These are phyloP conservation scores for Spisula solida DNA, from an alignment of 2,888 invertebrate species.

Conservation along the genomic window DNA sequence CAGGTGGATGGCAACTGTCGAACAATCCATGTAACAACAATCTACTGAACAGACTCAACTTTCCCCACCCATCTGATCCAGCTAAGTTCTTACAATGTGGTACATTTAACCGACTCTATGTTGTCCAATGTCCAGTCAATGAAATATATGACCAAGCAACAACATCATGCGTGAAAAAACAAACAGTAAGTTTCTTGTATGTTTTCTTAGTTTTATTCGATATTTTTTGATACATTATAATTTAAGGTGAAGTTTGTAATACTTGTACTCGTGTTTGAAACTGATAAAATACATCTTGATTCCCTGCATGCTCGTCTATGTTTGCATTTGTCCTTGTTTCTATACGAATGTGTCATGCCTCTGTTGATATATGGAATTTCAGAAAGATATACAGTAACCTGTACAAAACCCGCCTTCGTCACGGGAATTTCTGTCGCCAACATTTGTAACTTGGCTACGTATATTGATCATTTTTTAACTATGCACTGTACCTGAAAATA, in stretches of 20 bases:
- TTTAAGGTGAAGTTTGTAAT: too few species aligned
- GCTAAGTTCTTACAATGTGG: constrained; percentile 79
- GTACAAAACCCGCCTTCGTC: too few species aligned
- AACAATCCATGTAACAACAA: constrained; percentile 74
- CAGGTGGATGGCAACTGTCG: constrained; percentile 69
- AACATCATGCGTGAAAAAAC: constrained; percentile 60
- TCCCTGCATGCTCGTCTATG: not conserved
- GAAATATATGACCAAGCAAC: constrained; percentile 73
- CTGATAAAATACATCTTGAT: not conserved
- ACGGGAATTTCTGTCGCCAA: too few species aligned
- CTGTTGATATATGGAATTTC: not conserved
- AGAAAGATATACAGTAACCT: too few species aligned
- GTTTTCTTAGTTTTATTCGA: too few species aligned
- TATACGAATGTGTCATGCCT: too few species aligned
- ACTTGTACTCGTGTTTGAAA: not conserved
- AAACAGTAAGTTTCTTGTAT: constrained; percentile 22
- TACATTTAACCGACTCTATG: constrained; percentile 73
- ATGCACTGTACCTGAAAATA: too few species aligned
- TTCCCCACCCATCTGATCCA: constrained; percentile 74
- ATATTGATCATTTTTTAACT: too few species aligned
- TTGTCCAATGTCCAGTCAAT: constrained; percentile 77
- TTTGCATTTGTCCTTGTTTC: not conserved
- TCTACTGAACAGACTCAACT: constrained; percentile 68
- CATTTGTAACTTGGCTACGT: too few species aligned
- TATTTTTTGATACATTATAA: too few species aligned